Evolutionary conservation across 2,888 invertebrate genomes (phyloP).

Genomic region (Sicus ferrugineus): DNA sequence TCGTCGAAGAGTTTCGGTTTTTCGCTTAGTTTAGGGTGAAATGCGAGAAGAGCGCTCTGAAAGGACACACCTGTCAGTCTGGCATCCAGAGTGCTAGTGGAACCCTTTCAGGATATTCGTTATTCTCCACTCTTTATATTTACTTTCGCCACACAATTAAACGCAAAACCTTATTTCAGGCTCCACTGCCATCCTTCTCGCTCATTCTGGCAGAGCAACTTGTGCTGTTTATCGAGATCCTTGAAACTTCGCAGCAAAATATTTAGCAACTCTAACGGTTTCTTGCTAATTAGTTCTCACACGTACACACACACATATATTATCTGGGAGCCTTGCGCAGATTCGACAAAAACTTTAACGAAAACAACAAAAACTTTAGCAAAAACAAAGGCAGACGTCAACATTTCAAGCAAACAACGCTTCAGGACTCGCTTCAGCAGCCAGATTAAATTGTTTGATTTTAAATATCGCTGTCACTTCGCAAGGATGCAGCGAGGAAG

Average conservation of each 20-base stretch:
- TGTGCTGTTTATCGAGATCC: not conserved
- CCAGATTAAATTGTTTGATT: slow-evolving; percentile 35
- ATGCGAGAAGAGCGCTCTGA: too few species aligned
- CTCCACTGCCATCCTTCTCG: not conserved
- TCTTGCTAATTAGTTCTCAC: slow-evolving; percentile 20
- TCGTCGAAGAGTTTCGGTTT: too few species aligned
- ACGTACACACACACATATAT: not conserved
- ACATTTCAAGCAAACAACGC: not conserved
- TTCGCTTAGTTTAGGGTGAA: too few species aligned
- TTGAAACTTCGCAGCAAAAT: not conserved
- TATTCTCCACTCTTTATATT: too few species aligned
- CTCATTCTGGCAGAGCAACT: not conserved
- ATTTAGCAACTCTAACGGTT: slow-evolving; percentile 7
- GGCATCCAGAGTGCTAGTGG: too few species aligned
- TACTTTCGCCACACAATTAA: not conserved
- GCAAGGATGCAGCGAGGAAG: not conserved
- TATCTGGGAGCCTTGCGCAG: not conserved
- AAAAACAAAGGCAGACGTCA: slow-evolving; percentile 8
- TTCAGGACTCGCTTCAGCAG: not conserved
- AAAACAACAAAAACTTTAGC: not conserved
- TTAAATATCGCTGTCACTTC: slow-evolving; percentile 31
- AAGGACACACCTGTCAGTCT: too few species aligned
- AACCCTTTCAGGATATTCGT: too few species aligned
- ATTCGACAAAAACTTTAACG: too few species aligned
- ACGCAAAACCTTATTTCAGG: not conserved